Evolutionary conservation across 2,113 vertebrate genomes (phyloP), one percentile per base, ranked within the genome.

Genomic region (human (Homo sapiens)): DNA sequence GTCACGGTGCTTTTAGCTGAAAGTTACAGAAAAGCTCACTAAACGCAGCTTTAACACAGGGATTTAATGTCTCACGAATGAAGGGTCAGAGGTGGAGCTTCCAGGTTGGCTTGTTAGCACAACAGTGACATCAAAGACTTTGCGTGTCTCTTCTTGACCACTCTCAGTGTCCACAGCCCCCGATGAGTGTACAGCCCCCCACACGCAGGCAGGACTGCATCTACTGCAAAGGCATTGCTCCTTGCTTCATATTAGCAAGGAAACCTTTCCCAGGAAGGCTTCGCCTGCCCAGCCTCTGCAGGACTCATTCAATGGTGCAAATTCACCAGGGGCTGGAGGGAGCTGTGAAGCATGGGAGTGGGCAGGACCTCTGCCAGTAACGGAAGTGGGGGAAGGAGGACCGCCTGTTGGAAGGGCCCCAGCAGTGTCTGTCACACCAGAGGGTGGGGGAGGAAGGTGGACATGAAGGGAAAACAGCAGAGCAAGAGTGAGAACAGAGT

Each of bases 201-300:
- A 2, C 0, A 8, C 1, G 5, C 52, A 50, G n/a, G 40, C 20
- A 17, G 61, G 48, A n/a, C 55, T 20, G 20, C 3, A 1, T 61
- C 55, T 25, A 1, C 0, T 70, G 7, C 50, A 32, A 64, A 30
- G 18, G 61, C 1, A 0, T 27, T 55, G 55, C 13, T 32, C 25
- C 8, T 73, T 32, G 27, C 80, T 70, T 45, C 0, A 12, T 81
- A 0, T 38, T 23, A 40, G 57, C 57, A 48, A 78, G 87, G 59
- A 59, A 25, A 14, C 38, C 2, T 38, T 83, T 35, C 27, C 85
- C 2, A 11, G 4, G 84, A 20, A 27, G 38, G 38, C 81, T 12
- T 64, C 7, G 11, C 7, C 45, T 61, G 48, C 48, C 70, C 10
- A 8, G 5, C 55, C 30, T 88, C 78, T 84, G 72, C 64, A 38